Evolutionary conservation across 2,888 invertebrate genomes (phyloP), one percentile per base, ranked within the genome.

Genomic region (Cantharis rustica): DNA sequence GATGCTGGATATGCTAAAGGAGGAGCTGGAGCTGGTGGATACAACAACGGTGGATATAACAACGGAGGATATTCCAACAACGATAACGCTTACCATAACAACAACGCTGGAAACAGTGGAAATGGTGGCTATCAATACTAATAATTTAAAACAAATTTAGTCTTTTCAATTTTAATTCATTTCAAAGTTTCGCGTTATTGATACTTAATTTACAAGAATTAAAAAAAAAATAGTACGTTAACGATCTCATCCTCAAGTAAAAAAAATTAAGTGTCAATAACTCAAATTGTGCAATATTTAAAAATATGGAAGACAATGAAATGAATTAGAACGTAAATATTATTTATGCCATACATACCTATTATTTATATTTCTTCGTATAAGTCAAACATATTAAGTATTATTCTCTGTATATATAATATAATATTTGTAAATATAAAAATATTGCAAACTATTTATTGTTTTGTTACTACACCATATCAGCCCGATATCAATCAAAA

Each of bases 1-100:
- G 76, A 79, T 23, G 79, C 79, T 61, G 80, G 80, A 17, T 83
- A 83, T 11, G 80, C 81, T 16, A 81, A 79, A 27, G 83, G 83
- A 27, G 76, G 79, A 23, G 79, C 79, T 15, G 77, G 77, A 16
- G 75, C 72, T n/a, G 88, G 89, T 10, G 83, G 84, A 16, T 80
- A 80, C 64, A 81, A 81, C 17, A 79, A 78, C 13, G 79, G 71
- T 13, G 80, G 80, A 47, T 78, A 75, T 47, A 64, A n/a, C 17
- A 64, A 64, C 15, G 88, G 84, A 31, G 76, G 80, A 27, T 77
- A 76, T 15, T 62, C 72, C 15, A 83, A 72, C 79, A 87, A 87
- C 64, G 86, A 86, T 3, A 47, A 47, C n/a, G 64, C 17, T 17
- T n/a, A 64, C 5, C 64, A 64, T 1, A 64, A 64, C 20, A 27